Evolutionary conservation across 2,888 invertebrate species (phyloP), one percentile per base, ranked within the genome.

Genomic region (Harmothoe impar): DNA sequence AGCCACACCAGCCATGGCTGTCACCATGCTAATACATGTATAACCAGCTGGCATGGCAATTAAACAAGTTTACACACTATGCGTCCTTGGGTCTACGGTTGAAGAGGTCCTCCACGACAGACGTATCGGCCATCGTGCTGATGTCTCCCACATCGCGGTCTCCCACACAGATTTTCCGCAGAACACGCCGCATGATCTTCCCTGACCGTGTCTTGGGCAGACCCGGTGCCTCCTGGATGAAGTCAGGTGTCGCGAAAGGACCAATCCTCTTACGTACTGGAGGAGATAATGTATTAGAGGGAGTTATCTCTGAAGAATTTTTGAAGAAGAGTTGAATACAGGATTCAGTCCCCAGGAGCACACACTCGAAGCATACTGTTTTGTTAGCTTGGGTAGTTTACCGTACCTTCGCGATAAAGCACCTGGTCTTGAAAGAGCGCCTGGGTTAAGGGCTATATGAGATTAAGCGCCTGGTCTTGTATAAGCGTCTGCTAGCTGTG

Each of bases 141-240:
- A 97, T 97, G 96, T 99, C 99, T 3, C 99, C 99, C 72, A 99
- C 97, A 93, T 99, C 97, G 85, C 96, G 96, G 95, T 99, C 99
- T 68, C 98, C 98, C 0, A 98, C 96, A 0, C 99, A 99, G 23
- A 99, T 97, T 96, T 99, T 99, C 92, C 99, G 97, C 92, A 99
- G 96, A 91, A 99, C 98, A 92, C 99, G 97, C 91, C 99, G 97
- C 98, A 99, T 99, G 92, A 99, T 99, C 96, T 99, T 99, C 0
- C 99, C 99, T 0, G 99, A 99, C 86, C 99, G 97, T 0, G 99
- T 99, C 96, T 99, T 99, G 0, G 99, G 99, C 92, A 99, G 96
- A 0, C 97, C 98, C 0, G 99, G 98, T 0, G 99, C 99, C 95
- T 98, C 97, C 93, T 99, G 99, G 91, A 99, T 97, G 62, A 97